Base-by-base conservation (phyloP, 2,113 vertebrate genomes). In the Scartelaos histophorus region DNA sequence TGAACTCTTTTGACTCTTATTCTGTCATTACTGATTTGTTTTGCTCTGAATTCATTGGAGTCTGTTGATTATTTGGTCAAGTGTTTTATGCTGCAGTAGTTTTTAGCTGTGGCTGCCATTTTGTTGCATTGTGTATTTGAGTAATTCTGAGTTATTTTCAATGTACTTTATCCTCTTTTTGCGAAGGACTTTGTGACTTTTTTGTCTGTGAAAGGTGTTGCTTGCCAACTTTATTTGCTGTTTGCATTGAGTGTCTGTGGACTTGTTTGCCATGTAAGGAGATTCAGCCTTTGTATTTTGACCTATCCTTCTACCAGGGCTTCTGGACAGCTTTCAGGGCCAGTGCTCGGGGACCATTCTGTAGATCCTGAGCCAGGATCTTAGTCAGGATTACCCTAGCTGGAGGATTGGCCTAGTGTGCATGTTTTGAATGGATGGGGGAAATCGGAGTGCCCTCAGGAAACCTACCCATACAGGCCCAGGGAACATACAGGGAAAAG, bases 341-440 rank as follows among this genome's bases (percentile, higher is more conserved):
- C 51, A 54, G 51, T 17, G 19, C n/a, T 54, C 51, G 7, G 51
- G 51, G 7, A 54, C 49, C n/a, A 21, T 54, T 54, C 19, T 54
- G 19, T n/a, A 21, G 7, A 21, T n/a, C 51, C 16, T 21, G 51
- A 54, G 51, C 51, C 51, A 54, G 6, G 19, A 54, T 54, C n/a
- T 54, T 54, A 54, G 17, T 54, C 51, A 54, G 51, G 51, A 54
- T 54, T 54, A 54, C 51, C 51, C 51, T 54, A 54, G 51, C 51
- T 54, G 51, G 51, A 54, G n/a, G 51, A 54, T 54, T 54, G 51
- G n/a, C 19, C 51, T 10, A 54, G 7, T 54, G 51, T 54, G 51
- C 51, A 53, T 53, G 51, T 53, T 47, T 47, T 47, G 46, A 47
- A 16, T 16, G 46, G 15, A 47, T 53, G 51, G n/a, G 51, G 51